Conservation (phyloP, 2,797 vertebrate genomes). For the Acomys russatus region DNA sequence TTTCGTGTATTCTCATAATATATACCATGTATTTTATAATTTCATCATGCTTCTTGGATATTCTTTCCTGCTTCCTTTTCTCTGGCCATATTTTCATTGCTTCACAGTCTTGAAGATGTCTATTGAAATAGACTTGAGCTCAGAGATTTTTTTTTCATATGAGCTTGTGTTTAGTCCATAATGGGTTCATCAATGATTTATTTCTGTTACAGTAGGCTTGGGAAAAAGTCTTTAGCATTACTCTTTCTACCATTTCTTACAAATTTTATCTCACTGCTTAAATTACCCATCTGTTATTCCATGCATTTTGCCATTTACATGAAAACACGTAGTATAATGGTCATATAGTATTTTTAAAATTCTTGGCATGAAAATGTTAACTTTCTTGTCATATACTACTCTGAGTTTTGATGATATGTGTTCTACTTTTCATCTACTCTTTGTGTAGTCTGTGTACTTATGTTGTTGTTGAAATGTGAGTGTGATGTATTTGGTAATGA, state of each 20-base stretch:
- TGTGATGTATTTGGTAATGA: background rate
- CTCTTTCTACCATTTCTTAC: background rate
- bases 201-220: background rate
- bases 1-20: background rate
- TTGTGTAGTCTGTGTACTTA: background rate
- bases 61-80: background rate
- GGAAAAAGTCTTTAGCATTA: background rate
- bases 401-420: background rate
- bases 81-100: background rate
- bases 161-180: background rate
- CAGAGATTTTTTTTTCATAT: background rate
- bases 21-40: background rate
- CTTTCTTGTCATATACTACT: background rate
- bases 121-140: background rate
- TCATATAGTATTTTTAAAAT: background rate
- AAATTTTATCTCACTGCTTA: background rate
- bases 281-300: background rate
- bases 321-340: background rate
- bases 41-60: background rate
- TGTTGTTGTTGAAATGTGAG: background rate
- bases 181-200: background rate
- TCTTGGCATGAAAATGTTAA: background rate
- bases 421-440: background rate
- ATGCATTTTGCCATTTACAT: background rate
- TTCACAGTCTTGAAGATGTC: background rate